Evolutionary conservation across 1,140 invertebrate genomes (phyloP).

Genomic region (Aleiodes sp.): DNA sequence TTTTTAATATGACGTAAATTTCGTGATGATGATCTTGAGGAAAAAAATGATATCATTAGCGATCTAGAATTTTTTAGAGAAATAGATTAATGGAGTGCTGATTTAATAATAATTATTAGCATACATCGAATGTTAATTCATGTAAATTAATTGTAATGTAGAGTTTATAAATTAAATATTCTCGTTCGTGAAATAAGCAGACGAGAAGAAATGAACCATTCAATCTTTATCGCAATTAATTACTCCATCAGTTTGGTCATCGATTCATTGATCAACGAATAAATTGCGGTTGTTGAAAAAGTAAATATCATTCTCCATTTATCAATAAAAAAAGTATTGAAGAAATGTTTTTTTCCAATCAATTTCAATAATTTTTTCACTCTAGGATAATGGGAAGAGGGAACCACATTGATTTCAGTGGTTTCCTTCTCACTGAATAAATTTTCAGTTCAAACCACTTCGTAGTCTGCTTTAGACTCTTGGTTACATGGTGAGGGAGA

Average conservation of each 20-base stretch:
- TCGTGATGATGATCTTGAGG: neutral
- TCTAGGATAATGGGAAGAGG: neutral
- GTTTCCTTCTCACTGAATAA: constrained; percentile 7
- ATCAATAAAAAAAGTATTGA: too few species aligned
- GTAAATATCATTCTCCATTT: neutral
- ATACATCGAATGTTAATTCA: constrained; percentile 17
- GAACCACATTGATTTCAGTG: neutral
- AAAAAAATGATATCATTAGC: neutral
- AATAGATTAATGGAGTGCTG: neutral
- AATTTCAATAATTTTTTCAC: neutral
- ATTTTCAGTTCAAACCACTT: constrained; percentile 18
- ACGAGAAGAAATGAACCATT: neutral
- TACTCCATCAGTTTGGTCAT: too few species aligned
- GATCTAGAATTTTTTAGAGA: neutral
- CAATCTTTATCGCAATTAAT: too few species aligned
- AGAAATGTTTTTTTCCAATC: neutral
- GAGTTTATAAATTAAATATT: constrained; percentile 11
- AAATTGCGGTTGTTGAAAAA: neutral
- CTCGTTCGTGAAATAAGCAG: neutral
- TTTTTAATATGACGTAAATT: neutral
- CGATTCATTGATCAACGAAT: too few species aligned
- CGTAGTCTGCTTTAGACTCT: constrained; percentile 19
- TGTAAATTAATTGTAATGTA: constrained; percentile 6
- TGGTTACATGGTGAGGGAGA: neutral
- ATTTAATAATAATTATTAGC: constrained; percentile 7